phyloP scores from a whole-genome alignment of 2,113 vertebrate species.

The Phainopepla nitens region DNA sequence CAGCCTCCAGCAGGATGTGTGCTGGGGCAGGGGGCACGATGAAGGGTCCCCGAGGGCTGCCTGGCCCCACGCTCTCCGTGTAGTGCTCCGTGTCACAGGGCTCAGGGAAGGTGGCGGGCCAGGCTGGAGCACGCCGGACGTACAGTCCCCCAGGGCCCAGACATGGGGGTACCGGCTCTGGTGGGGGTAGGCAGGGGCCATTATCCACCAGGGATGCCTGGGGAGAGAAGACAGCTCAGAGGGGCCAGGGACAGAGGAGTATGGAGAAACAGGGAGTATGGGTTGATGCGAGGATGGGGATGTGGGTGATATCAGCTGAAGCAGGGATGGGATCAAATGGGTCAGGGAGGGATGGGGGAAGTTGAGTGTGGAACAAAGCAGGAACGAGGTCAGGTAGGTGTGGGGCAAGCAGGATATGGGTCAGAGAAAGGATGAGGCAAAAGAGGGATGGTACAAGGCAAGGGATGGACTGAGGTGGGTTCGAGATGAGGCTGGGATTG shows the following conservation, averaged over 20 bases:
- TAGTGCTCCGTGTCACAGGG: conserved; percentile 80
- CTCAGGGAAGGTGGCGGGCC: conserved; percentile 71
- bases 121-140: conserved; percentile 58
- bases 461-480: not conserved
- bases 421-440: not conserved
- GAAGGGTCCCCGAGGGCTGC: conserved; percentile 79
- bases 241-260: not conserved
- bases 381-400: not conserved
- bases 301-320: not conserved
- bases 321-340: not conserved
- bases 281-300: not conserved
- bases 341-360: not conserved
- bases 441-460: not conserved
- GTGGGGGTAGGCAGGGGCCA: conserved; percentile 60
- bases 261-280: not conserved
- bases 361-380: not conserved
- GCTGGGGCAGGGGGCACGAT: conserved; percentile 67
- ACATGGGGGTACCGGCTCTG: conserved; percentile 69
- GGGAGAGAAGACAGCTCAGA: not conserved
- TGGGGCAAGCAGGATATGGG: not conserved
- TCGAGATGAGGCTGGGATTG: rapidly evolving
- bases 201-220: conserved; percentile 64
- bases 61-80: not conserved
- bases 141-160: conserved; percentile 80
- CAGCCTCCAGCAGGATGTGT: conserved; percentile 82